These are phyloP conservation scores for Phoxinus dragarum DNA, from an alignment of 2,797 vertebrate genomes.

Conservation along the genomic window DNA sequence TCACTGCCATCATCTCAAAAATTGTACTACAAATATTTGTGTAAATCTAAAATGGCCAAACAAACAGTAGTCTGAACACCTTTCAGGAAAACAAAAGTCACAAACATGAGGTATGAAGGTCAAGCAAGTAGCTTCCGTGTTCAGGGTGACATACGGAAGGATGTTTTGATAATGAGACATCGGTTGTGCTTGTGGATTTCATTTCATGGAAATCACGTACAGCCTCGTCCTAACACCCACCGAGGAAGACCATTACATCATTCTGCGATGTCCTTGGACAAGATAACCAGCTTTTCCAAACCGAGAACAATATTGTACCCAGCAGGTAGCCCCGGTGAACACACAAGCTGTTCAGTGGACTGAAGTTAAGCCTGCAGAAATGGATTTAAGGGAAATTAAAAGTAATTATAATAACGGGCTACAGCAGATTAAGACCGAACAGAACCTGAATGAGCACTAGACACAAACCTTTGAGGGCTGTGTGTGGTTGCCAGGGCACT, in stretches of 20 bases:
- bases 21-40: not conserved
- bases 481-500: not conserved
- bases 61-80: not conserved
- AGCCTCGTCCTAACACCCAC: constrained; percentile 58
- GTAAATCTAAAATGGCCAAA: constrained; percentile 9
- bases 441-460: not conserved
- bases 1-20: not conserved
- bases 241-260: constrained; percentile 56
- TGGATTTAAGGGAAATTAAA: constrained; percentile 1
- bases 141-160: constrained; percentile 42
- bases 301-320: constrained; percentile 62
- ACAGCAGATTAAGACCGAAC: not conserved
- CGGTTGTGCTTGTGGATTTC: constrained; percentile 29
- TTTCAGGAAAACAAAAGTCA: not conserved
- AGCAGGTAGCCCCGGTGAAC: constrained; percentile 45
- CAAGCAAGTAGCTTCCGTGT: constrained; percentile 5
- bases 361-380: constrained; percentile 31
- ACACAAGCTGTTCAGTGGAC: constrained; percentile 38
- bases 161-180: constrained; percentile 53
- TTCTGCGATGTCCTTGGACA: constrained; percentile 67
- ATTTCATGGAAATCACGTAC: constrained; percentile 61
- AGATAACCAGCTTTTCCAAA: constrained; percentile 59
- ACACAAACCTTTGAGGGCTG: not conserved
- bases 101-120: constrained; percentile 54
- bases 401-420: not conserved